Evolutionary conservation across 2,113 vertebrate species (phyloP), one percentile per base, ranked within the genome.

Genomic region (Phrynosoma blainvillii): DNA sequence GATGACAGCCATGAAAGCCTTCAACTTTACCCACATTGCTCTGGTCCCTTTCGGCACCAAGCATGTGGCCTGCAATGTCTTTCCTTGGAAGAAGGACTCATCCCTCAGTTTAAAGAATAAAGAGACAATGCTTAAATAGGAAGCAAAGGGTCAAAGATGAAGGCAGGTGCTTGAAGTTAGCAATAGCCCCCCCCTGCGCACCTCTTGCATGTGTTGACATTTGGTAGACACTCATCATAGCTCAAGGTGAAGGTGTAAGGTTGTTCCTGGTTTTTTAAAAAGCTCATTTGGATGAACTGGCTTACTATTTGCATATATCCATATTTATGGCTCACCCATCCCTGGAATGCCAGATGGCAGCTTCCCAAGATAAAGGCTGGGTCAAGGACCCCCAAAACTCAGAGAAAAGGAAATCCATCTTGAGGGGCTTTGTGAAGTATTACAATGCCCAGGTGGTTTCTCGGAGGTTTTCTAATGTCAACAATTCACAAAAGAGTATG

Each of bases 241-340:
- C 68, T n/a, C 78, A 82, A 80, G 71, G 36, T 73, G 40, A 73
- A 20, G 23, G 20, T 32, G 21, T 75, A 11, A 12, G 12, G 12
- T 18, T 18, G 71, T 32, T 40, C 0, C 54, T 80, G 5, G 47
- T 47, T 74, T 74, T 59, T 52, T 6, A 14, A 56, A 84, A 56
- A 5, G 20, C 1, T 6, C 70, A 47, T 25, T 11, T 36, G 68
- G 78, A 81, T 82, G 80, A 81, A 52, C 70, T 30, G 21, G 42
- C 40, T 54, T 18, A 7, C 2, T 3, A 32, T 77, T 83, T 88
- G 59, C 71, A 66, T 88, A 76, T 16, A 87, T 87, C 36, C 86
- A 75, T 87, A 75, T 87, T 87, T 65, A 75, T 73, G 42, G 80
- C 18, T 68, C 40, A 9, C 30, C 21, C 6, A 27, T 4, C 40